These are phyloP conservation scores for Agrochola lota DNA, from an alignment of 2,888 invertebrate genomes.

Conservation along the genomic window DNA sequence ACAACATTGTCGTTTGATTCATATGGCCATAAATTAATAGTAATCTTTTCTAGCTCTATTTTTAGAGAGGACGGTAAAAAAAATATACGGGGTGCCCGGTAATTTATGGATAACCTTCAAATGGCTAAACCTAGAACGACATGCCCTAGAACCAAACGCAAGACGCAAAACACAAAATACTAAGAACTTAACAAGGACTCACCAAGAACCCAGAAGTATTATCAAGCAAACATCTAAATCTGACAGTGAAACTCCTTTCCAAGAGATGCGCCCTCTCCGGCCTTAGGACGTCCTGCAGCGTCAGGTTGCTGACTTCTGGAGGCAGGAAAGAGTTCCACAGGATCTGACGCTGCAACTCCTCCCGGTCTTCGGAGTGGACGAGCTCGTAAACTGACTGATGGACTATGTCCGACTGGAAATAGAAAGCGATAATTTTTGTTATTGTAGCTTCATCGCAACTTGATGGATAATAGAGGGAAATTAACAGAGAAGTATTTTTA, in stretches of 20 bases:
- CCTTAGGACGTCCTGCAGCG: slow-evolving; percentile 96
- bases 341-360: slow-evolving; percentile 98
- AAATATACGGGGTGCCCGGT: background rate
- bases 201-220: slow-evolving; percentile 99
- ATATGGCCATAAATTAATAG: background rate
- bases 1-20: background rate
- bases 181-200: slow-evolving; percentile 77
- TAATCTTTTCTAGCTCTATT: background rate
- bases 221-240: slow-evolving; percentile 99
- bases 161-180: background rate
- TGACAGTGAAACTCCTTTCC: slow-evolving; percentile 99
- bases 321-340: slow-evolving; percentile 98
- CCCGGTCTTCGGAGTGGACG: slow-evolving; percentile 99
- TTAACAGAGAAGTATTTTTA: too few species aligned
- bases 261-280: slow-evolving; percentile 97
- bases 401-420: slow-evolving; percentile 98
- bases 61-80: background rate
- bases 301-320: slow-evolving; percentile 92
- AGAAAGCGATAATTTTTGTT: background rate
- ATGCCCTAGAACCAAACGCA: too few species aligned
- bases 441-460: too few species aligned
- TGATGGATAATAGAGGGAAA: background rate
- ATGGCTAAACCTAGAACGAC: too few species aligned
- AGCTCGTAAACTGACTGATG: slow-evolving; percentile 99
- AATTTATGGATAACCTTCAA: too few species aligned